Evolutionary conservation across 2,888 invertebrate genomes (phyloP), one percentile per base, ranked within the genome.

Genomic region (Nudaria mundana): DNA sequence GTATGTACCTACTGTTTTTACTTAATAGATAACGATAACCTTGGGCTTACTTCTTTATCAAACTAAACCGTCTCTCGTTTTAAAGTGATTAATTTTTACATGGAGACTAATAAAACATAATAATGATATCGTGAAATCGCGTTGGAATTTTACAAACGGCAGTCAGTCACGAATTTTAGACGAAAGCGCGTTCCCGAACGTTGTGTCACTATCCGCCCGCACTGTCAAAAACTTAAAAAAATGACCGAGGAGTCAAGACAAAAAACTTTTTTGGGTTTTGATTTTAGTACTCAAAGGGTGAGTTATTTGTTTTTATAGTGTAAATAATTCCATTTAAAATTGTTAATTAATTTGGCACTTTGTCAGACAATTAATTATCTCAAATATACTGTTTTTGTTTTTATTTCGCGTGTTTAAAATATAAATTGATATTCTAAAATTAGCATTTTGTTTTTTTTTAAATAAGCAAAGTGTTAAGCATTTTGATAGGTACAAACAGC

Each of bases 251-350:
- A 79, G 66, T 63, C 59, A 42, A 70, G 61, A 64, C 76, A 71
- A 52, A 83, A 85, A 73, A 92, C 93, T 58, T 96, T 93, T 89
- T 90, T 96, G 65, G 96, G 96, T 42, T 91, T 96, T 64, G 96
- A 96, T 90, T 91, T 96, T 72, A 96, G 96, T 76, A 96, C 96
- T 12, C 96, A 96, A 85, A 94, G 94, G 92, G 96, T 95, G 85
- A 80, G 86, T 75, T 30, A 30, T 23, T 33, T 40, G n/a, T n/a
- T n/a, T n/a, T n/a, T n/a, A n/a, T n/a, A n/a, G n/a, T n/a, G n/a
- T n/a, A n/a, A n/a, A n/a, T n/a, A n/a, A n/a, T n/a, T n/a, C n/a
- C n/a, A n/a, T n/a, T n/a, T n/a, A n/a, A n/a, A n/a, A n/a, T n/a
- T n/a, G n/a, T n/a, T n/a, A n/a, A n/a, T n/a, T n/a, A n/a, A n/a